A percentile compares a stretch with the other conserved stretches of the same genome.
These are phyloP conservation scores for Tetraodon nigroviridis DNA, from an alignment of 2,113 vertebrate species.

Conservation along the genomic window DNA sequence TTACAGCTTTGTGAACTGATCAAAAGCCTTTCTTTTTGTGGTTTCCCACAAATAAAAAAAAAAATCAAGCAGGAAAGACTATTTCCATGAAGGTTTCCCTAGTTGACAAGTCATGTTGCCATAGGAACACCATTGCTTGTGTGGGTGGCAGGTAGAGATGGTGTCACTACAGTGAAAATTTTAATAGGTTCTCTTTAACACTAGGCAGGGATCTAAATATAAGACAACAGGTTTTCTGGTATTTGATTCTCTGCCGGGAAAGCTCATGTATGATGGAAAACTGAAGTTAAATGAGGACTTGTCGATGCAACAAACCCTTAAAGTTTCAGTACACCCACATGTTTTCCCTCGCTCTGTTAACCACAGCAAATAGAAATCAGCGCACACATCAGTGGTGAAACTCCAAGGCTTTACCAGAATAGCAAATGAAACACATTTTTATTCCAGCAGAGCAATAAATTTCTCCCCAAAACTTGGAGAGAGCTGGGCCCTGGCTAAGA, in stretches of 20 bases:
- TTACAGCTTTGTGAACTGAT: constrained; percentile 22
- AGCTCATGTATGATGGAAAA: constrained; percentile 1
- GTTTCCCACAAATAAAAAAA: constrained; percentile 20
- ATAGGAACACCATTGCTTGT: constrained; percentile 62
- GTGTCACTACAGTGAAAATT: constrained; percentile 13
- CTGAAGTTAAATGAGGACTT: neutral
- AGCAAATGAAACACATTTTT: constrained; percentile 32
- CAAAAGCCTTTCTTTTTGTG: constrained; percentile 24
- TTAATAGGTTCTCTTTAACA: neutral
- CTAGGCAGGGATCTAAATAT: neutral
- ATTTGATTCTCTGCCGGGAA: neutral
- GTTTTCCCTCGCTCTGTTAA: constrained; percentile 16
- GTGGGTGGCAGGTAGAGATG: constrained; percentile 55
- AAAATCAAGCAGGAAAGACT: constrained; percentile 22
- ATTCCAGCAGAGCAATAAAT: constrained; percentile 40
- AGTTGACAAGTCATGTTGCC: constrained; percentile 65
- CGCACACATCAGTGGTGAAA: constrained; percentile 19
- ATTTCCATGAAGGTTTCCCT: constrained; percentile 24
- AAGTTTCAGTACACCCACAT: neutral
- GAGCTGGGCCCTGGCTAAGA: constrained; percentile 45
- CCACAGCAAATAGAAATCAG: constrained; percentile 39
- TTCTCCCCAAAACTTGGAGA: constrained; percentile 36
- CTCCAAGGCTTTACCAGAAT: constrained; percentile 22
- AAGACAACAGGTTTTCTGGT: too few species aligned
- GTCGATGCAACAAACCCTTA: constrained; percentile 9